Base-by-base conservation (phyloP, 2,797 vertebrate species). In the Gambelia wislizenii region DNA sequence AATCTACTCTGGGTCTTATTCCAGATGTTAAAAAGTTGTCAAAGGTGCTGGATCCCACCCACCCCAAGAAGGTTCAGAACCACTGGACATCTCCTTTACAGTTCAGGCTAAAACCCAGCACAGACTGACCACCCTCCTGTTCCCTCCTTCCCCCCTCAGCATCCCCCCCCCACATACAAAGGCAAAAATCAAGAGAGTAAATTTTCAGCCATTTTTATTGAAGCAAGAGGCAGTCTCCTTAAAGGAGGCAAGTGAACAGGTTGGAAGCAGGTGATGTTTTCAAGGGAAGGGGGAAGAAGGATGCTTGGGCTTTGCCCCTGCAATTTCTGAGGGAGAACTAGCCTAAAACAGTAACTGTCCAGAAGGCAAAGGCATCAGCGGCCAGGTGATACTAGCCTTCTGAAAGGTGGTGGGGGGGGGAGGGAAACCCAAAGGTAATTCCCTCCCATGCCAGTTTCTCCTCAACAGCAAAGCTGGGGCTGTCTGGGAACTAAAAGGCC, bases 151-250 rank as follows among this genome's bases (percentile, higher is more conserved):
- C 13, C n/a, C 12, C 1, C 1, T 20, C 49, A 78, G 27, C 33
- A 30, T 14, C 56, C 30, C 22, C 14, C 54, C 25, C 7, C 20
- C 42, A 61, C 1, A 54, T 61, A 69, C 47, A 70, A 0, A 20
- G 13, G 20, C 22, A 52, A 39, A 36, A 67, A 33, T 39, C 36
- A 42, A 88, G 44, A 20, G n/a, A 64, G 33, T 86, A 64, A 56
- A 82, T 22, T 1, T 12, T 52, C 27, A 89, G 27, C 42, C 6
- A 49, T 52, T 89, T 76, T 86, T 89, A 86, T 76, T 86, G 64
- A 82, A 22, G 47, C 56, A n/a, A 18, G 67, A 89, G n/a, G 47
- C 16, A 14, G 36, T 14, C 36, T 39, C 25, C 22, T 13, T 36
- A 59, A 67, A n/a, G 56, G 39, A 20, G 67, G 64, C 30, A 44